phyloP scores from a whole-genome alignment of 2,888 invertebrate species.

The Eueremaeus valkanovi region DNA sequence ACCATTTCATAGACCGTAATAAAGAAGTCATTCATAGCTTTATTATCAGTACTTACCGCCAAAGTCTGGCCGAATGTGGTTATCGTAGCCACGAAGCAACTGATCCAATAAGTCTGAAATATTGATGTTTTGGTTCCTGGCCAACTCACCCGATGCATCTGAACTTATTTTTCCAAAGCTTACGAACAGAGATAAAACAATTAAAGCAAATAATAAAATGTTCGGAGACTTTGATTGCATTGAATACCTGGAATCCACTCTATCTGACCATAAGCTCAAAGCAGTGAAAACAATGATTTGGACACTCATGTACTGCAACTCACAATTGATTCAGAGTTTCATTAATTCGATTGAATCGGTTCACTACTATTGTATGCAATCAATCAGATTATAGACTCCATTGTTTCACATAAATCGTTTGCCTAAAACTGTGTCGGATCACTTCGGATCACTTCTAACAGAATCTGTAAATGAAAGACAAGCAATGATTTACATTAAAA shows the following conservation, averaged over 20 bases:
- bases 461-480: too few species aligned
- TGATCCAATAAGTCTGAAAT: constrained; percentile 70
- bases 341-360: too few species aligned
- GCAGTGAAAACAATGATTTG: neutral
- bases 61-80: constrained; percentile 72
- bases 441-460: too few species aligned
- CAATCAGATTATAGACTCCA: too few species aligned
- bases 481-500: too few species aligned
- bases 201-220: neutral
- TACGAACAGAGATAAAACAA: neutral
- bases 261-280: neutral
- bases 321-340: neutral
- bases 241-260: neutral
- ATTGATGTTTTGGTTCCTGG: constrained; percentile 53
- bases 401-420: too few species aligned
- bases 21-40: too few species aligned
- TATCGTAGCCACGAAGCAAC: constrained; percentile 72
- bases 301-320: neutral
- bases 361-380: too few species aligned
- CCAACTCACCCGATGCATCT: neutral
- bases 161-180: neutral
- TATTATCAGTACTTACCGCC: constrained; percentile 64
- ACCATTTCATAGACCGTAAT: too few species aligned
- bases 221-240: neutral
- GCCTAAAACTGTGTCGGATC: too few species aligned